Percentiles rank a stretch among this genome's conserved stretches.
phyloP scores from a whole-genome alignment of 1,140 invertebrate genomes.

The Mesaphorura yosii region DNA sequence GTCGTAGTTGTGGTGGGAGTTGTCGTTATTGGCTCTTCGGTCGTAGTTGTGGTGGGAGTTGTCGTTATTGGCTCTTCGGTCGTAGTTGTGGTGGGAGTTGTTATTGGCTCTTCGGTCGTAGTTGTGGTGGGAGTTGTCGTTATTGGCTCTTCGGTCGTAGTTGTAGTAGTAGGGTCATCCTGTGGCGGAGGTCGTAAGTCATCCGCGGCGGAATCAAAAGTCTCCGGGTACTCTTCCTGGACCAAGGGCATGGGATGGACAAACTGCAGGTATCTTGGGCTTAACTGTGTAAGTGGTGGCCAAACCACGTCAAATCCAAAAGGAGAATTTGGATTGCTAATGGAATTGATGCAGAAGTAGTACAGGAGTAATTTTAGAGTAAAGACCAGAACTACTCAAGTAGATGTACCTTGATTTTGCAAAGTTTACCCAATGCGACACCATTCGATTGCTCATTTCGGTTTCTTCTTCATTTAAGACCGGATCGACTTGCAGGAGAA shows the following conservation, averaged over 20 bases:
- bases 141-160: neutral
- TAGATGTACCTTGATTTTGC: slow-evolving; percentile 23
- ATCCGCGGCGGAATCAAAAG: neutral
- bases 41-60: neutral
- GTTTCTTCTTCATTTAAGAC: slow-evolving; percentile 16
- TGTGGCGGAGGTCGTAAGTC: neutral
- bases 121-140: no score
- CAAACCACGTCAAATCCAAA: neutral
- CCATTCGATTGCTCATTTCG: slow-evolving; percentile 16
- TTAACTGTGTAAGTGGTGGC: neutral
- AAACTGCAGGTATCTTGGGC: neutral
- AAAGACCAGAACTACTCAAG: neutral
- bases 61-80: neutral
- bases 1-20: no score
- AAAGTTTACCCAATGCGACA: slow-evolving; percentile 29
- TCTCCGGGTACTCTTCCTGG: neutral
- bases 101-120: neutral
- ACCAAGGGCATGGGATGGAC: neutral
- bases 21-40: no score
- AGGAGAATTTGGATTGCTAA: neutral
- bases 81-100: neutral
- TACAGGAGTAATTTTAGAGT: neutral
- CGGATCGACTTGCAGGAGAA: slow-evolving; percentile 13
- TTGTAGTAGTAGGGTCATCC: neutral
- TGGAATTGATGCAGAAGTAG: neutral